phyloP scores from a whole-genome alignment of 2,113 vertebrate genomes.

The Astatotilapia flaviijosephi region DNA sequence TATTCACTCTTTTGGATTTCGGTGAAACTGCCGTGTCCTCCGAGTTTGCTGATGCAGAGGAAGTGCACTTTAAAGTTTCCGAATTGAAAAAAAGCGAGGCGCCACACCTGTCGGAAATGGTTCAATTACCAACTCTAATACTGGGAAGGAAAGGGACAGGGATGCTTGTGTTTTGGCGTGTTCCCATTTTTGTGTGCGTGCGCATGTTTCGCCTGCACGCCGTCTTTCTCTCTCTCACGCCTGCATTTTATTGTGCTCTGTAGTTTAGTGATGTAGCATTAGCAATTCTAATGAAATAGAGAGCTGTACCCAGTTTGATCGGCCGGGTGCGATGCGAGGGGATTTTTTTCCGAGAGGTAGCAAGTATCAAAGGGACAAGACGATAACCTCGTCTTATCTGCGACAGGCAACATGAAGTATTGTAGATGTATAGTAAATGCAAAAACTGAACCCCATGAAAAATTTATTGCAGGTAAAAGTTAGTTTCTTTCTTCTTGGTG shows the following conservation, averaged over 20 bases:
- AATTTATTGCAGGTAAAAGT: slow-evolving; percentile 11
- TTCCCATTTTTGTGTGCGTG: not conserved
- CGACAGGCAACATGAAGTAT: slow-evolving; percentile 5
- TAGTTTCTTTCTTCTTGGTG: not conserved
- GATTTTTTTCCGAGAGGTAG: slow-evolving; percentile 19
- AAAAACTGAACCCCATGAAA: slow-evolving; percentile 4
- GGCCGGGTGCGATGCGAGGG: slow-evolving; percentile 19
- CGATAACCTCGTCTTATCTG: slow-evolving; percentile 27
- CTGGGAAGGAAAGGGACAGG: not conserved
- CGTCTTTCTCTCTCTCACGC: not conserved
- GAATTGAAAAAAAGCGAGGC: not conserved
- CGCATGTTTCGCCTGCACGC: not conserved
- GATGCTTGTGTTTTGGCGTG: not conserved
- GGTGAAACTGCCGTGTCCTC: slow-evolving; percentile 10
- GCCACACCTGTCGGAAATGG: slow-evolving; percentile 25
- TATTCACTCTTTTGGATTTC: slow-evolving; percentile 40
- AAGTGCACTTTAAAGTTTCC: slow-evolving; percentile 53
- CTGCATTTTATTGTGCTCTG: not conserved
- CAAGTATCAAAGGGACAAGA: slow-evolving; percentile 24
- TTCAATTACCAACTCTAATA: slow-evolving; percentile 47
- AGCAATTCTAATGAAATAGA: slow-evolving; percentile 59
- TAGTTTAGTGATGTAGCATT: slow-evolving; percentile 40
- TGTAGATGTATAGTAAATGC: not conserved
- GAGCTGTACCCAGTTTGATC: slow-evolving; percentile 40
- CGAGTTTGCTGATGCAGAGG: slow-evolving; percentile 36